Evolutionary conservation across 2,113 vertebrate species (phyloP), one percentile per base, ranked within the genome.

Genomic region (Junco hyemalis): DNA sequence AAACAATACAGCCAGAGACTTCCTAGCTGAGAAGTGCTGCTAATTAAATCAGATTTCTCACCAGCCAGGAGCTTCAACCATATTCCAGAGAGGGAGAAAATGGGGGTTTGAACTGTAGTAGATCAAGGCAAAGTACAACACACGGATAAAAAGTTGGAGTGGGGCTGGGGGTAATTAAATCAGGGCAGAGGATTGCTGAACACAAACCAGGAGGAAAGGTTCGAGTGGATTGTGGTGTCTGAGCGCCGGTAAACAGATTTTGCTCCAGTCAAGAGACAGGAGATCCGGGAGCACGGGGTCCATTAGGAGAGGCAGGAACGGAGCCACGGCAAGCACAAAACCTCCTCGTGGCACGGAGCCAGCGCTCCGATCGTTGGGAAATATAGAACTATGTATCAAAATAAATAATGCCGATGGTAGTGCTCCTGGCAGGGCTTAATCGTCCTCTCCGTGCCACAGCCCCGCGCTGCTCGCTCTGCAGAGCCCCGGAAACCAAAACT

Each of bases 181-280:
- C 60, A 12, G 69, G 13, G 5, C 74, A 73, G 59, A 42, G 61
- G 44, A 81, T 45, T 83, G 81, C 40, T 3, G 33, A 82, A 20
- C 35, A 36, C 35, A n/a, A 31, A 20, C 48, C 57, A 36, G n/a
- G 8, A n/a, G 1, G 40, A n/a, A 48, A 33, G 47, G 84, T 12
- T 56, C 7, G 3, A 29, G 64, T 10, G 9, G 59, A 53, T 42
- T 47, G 29, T 6, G 50, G 44, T 35, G 33, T 20, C 40, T 3
- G 53, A 6, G 38, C 28, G 33, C 70, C 25, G 81, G 96, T 91
- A 92, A 96, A 96, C 66, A 95, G 71, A 93, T 88, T n/a, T 9
- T 51, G 68, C 76, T 79, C 66, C 89, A 61, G 81, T 33, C 60
- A 23, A 31, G 8, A 17, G 21, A 26, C 1, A 21, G 42, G 5